These are phyloP conservation scores for Aporophyla lueneburgensis DNA, from an alignment of 2,888 invertebrate species.

Conservation along the genomic window DNA sequence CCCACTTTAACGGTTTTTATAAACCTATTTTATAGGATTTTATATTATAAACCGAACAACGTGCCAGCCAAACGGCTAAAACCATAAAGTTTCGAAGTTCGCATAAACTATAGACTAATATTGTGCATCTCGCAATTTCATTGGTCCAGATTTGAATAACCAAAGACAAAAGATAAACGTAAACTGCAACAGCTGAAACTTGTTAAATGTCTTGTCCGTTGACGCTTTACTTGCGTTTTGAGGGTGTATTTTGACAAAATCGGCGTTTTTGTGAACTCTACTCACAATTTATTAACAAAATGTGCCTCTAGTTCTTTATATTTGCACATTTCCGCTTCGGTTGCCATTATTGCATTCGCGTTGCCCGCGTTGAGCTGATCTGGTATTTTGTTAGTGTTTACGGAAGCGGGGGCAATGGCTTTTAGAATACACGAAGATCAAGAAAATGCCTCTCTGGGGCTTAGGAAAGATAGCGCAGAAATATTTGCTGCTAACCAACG, in stretches of 20 bases:
- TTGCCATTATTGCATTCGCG: constrained; percentile 74
- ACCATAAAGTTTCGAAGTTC: constrained; percentile 10
- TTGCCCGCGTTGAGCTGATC: constrained; percentile 72
- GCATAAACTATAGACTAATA: constrained; percentile 21
- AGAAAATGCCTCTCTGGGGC: constrained; percentile 92
- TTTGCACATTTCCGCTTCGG: constrained; percentile 74
- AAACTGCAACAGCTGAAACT: constrained; percentile 88
- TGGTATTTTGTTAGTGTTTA: constrained; percentile 81
- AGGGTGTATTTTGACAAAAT: constrained; percentile 81
- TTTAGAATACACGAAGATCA: constrained; percentile 95
- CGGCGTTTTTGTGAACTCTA: constrained; percentile 73
- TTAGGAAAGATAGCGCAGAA: constrained; percentile 89
- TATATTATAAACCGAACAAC: not conserved
- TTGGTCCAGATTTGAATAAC: constrained; percentile 85
- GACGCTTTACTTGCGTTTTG: constrained; percentile 81
- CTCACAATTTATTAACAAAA: constrained; percentile 78
- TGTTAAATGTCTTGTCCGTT: constrained; percentile 89
- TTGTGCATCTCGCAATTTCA: constrained; percentile 59
- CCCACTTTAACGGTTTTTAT: not conserved
- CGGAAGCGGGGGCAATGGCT: constrained; percentile 92
- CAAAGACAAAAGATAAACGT: constrained; percentile 82
- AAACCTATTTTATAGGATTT: not conserved
- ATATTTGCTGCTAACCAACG: constrained; percentile 90
- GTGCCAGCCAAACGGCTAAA: constrained; percentile 37
- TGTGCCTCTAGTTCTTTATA: constrained; percentile 73